phyloP scores from a whole-genome alignment of 1,140 invertebrate species.

The Nebria ingens region DNA sequence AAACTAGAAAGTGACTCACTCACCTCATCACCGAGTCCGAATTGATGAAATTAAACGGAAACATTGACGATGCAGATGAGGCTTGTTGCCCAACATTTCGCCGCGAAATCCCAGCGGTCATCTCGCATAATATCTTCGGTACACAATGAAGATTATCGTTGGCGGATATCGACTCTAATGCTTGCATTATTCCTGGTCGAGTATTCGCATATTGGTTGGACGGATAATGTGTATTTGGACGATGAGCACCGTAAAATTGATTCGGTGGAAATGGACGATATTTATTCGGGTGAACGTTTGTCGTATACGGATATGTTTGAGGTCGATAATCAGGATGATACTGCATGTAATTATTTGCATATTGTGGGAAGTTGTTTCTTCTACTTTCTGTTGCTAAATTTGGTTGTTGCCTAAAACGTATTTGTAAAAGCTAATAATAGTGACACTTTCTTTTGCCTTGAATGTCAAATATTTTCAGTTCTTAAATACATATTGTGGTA shows the following conservation, averaged over 20 bases:
- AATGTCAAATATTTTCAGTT: background rate
- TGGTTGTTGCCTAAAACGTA: no score
- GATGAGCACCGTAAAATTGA: background rate
- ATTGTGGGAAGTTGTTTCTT: background rate
- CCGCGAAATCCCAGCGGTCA: constrained; percentile 53
- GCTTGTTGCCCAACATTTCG: constrained; percentile 40
- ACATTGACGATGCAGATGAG: no score
- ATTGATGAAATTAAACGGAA: constrained; percentile 41
- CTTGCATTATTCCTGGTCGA: constrained; percentile 34
- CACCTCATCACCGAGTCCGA: constrained; percentile 56
- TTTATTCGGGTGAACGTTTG: constrained; percentile 15
- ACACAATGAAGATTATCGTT: constrained; percentile 70
- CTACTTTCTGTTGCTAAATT: background rate
- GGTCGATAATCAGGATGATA: background rate
- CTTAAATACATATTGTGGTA: background rate
- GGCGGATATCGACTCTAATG: constrained; percentile 56
- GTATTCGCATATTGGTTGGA: background rate
- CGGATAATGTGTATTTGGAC: background rate
- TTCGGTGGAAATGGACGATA: background rate
- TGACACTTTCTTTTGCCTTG: no score
- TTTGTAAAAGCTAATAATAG: no score
- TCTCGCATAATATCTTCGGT: constrained; percentile 63
- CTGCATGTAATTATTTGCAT: background rate
- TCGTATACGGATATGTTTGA: background rate
- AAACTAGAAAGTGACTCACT: constrained; percentile 36